These are phyloP conservation scores for Pyralis farinalis DNA, from an alignment of 2,888 invertebrate genomes.

Conservation along the genomic window DNA sequence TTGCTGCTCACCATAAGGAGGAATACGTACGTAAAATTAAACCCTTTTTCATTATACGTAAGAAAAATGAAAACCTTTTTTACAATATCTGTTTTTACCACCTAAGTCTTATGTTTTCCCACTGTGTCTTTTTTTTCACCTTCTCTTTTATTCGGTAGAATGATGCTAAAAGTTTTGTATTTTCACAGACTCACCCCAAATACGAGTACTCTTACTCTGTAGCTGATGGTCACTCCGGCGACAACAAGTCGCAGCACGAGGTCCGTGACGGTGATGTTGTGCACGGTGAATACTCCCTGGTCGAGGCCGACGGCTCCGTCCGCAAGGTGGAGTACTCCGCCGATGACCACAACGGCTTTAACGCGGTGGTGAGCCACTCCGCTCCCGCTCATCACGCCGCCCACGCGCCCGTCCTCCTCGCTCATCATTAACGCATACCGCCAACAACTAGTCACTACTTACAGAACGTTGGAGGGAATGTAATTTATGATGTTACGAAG, in stretches of 20 bases:
- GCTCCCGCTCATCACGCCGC: conserved; percentile 48
- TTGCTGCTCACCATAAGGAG: conserved; percentile 39
- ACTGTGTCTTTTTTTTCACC: too few species aligned
- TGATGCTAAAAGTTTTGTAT: conserved; percentile 1
- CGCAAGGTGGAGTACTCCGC: conserved; percentile 77
- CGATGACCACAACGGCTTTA: conserved; percentile 76
- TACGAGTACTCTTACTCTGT: conserved; percentile 81
- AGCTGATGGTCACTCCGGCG: conserved; percentile 79
- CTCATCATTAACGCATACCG: conserved; percentile 34
- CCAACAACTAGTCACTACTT: conserved; percentile 13
- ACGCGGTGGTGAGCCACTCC: conserved; percentile 63
- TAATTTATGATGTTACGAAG: neutral
- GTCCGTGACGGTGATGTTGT: conserved; percentile 82
- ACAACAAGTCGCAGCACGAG: conserved; percentile 82
- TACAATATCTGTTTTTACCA: too few species aligned
- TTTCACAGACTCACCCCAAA: conserved; percentile 75
- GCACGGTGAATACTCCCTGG: conserved; percentile 72
- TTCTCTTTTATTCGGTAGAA: too few species aligned
- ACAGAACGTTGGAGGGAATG: neutral
- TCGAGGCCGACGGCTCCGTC: conserved; percentile 75
- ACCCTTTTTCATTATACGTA: neutral
- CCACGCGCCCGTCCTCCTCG: conserved; percentile 33
- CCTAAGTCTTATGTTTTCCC: too few species aligned
- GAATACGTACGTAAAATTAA: conserved; percentile 45
- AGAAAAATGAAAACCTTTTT: too few species aligned